Evolutionary conservation across 1,140 invertebrate genomes (phyloP), one percentile per base, ranked within the genome.

Genomic region (Meloidogyne exigua): DNA sequence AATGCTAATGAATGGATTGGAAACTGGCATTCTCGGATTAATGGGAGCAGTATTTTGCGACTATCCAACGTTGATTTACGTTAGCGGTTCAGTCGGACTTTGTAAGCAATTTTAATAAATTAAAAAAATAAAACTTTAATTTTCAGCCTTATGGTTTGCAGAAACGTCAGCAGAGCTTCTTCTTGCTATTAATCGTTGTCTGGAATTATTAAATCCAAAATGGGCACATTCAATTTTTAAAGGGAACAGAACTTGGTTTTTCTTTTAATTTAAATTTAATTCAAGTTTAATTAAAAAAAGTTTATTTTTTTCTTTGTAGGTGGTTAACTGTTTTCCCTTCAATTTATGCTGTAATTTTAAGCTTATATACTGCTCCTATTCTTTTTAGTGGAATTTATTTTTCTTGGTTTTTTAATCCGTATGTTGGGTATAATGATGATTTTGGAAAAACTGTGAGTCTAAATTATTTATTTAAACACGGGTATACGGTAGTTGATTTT

Each of bases 351-450:
- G 12, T 65, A 13, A 10, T 49, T 18, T 65, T 67, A 44, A 64
- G 25, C 18, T 69, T 72, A 18, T 76, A 7, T 26, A 72, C 67
- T 12, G 39, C 36, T 65, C 75, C 75, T 18, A 44, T 76, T 9
- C 44, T 76, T 10, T 76, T 76, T 49, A 76, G n/a, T 36, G 68
- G 75, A n/a, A 12, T 76, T 42, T 72, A 76, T 13, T 71, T 76
- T 26, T 44, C 70, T 4, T 76, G 69, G 69, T 73, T 71, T 64
- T 70, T 76, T 66, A 71, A 76, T 63, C 75, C 75, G 62, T 76
- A 73, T 72, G 68, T 71, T 49, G 75, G 75, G 15, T 76, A 76
- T 63, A 21, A 42, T 44, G 66, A 76, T 28, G 57, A 42, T 39
- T 36, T 57, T 49, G 66, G 36, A n/a, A 42, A 75, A 72, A 75